Percentiles rank a stretch among this genome's conserved stretches.
Conservation (phyloP, 2,888 invertebrate genomes). For the Xestia c-nigrum region DNA sequence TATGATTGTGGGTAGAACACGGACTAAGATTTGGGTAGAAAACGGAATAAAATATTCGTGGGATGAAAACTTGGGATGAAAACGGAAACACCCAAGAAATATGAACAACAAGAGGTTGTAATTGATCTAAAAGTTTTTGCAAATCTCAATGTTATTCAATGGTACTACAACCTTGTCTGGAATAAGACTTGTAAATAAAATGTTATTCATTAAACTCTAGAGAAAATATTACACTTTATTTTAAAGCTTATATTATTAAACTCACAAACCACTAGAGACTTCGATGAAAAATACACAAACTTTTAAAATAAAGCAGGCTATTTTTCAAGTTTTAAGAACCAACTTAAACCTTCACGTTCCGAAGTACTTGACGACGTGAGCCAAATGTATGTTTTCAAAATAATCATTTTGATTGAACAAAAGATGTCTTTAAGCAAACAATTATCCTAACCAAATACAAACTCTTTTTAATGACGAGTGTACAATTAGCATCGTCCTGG, state of each 20-base stretch:
- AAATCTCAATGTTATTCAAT: not conserved
- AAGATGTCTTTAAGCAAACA: slow-evolving; percentile 27
- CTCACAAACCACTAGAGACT: not conserved
- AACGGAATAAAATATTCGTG: no score
- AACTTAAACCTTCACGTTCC: not conserved
- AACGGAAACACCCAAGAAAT: no score
- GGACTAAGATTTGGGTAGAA: no score
- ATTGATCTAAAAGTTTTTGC: not conserved
- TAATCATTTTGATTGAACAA: not conserved
- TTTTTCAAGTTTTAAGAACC: not conserved
- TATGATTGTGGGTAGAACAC: no score
- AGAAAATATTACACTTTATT: not conserved
- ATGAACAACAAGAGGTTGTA: not conserved
- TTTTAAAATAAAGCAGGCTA: not conserved
- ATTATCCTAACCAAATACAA: slow-evolving; percentile 57
- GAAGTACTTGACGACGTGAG: no score
- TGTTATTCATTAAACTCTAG: no score
- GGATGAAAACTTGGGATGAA: no score
- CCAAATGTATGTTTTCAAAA: not conserved
- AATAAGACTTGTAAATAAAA: slow-evolving; percentile 4
- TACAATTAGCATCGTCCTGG: slow-evolving; percentile 83
- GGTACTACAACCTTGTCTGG: slow-evolving; percentile 11
- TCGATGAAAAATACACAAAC: not conserved
- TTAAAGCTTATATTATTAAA: slow-evolving; percentile 10
- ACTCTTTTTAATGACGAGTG: slow-evolving; percentile 76